Conservation (phyloP, 2,797 vertebrate genomes). For the Propithecus deckenii region DNA sequence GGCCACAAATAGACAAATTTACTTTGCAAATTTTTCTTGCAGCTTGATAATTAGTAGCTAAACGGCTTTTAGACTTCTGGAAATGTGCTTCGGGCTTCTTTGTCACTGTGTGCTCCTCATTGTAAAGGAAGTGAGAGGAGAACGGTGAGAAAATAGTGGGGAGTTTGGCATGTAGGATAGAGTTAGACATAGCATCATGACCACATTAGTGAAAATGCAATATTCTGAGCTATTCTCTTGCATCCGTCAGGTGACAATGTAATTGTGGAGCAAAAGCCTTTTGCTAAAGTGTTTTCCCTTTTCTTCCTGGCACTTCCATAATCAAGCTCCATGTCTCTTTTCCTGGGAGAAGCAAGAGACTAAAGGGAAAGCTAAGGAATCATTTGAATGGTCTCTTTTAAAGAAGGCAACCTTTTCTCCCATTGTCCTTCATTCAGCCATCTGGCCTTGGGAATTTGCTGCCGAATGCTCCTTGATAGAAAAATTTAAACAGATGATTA, state of each 20-base stretch:
- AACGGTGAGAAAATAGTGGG: neutral
- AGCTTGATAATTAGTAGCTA: constrained; percentile 12
- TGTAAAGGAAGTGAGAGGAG: neutral
- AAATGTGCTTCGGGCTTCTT: constrained; percentile 22
- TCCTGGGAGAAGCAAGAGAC: neutral
- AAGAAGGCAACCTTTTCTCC: constrained; percentile 34
- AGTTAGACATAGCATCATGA: neutral
- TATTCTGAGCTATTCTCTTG: neutral
- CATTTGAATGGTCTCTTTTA: constrained; percentile 26
- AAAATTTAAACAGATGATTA: constrained; percentile 50
- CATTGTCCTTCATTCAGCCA: constrained; percentile 37
- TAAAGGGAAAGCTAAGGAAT: neutral
- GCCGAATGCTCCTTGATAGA: constrained; percentile 21
- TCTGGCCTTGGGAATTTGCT: constrained; percentile 51
- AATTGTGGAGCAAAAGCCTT: neutral
- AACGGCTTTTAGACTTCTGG: neutral
- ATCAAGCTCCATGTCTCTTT: neutral
- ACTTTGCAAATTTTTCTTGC: constrained; percentile 15
- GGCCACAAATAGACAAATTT: constrained; percentile 26
- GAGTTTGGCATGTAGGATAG: neutral
- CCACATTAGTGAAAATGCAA: neutral
- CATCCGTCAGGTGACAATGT: neutral
- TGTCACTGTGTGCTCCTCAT: neutral
- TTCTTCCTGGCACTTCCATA: neutral
- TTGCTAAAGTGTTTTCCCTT: neutral